Evolutionary conservation across 1,140 invertebrate species (phyloP), one percentile per base, ranked within the genome.

Genomic region (Matsumurasca onukii): DNA sequence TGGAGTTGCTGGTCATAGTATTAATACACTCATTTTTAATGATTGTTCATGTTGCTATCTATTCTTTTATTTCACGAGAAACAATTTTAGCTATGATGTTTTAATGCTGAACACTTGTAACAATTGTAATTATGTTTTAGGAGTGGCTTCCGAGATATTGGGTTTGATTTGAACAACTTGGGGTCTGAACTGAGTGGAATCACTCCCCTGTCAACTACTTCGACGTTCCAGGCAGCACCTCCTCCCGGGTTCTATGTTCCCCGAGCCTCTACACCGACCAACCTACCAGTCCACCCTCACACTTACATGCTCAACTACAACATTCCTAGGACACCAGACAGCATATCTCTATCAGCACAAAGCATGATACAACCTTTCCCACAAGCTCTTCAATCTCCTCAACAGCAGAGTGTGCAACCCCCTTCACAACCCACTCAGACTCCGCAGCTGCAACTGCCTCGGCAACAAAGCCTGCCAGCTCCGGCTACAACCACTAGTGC

Each of bases 181-280:
- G 31, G 52, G 1, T 57, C 31, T 9, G 66, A 67, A 31, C n/a
- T 27, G 52, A 57, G 39, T 52, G 64, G 49, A 24, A 67, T 67
- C 5, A 30, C 62, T 9, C 69, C 66, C 17, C 66, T 55, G 31
- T 59, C 49, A 24, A 70, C 39, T 59, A 70, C 52, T 39, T 52
- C 52, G 29, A 61, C 61, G 31, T 69, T 69, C 64, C 67, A 55
- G 27, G 49, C 52, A 30, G 68, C 64, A 45, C 49, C 34, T 48
- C 63, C 39, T 25, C 39, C 57, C 31, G 55, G 64, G 27, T 52
- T 30, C 49, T 62, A 25, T 22, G n/a, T 24, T n/a, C 12, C 49
- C 48, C 25, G 31, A 17, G 39, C 13, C 65, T 49, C 59, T 59
- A 39, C 49, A 12, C 69, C 27, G 29, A 5, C 22, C 64, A 31